Evolutionary conservation across 1,140 invertebrate species (phyloP).

Genomic region (Lethocerus indicus): DNA sequence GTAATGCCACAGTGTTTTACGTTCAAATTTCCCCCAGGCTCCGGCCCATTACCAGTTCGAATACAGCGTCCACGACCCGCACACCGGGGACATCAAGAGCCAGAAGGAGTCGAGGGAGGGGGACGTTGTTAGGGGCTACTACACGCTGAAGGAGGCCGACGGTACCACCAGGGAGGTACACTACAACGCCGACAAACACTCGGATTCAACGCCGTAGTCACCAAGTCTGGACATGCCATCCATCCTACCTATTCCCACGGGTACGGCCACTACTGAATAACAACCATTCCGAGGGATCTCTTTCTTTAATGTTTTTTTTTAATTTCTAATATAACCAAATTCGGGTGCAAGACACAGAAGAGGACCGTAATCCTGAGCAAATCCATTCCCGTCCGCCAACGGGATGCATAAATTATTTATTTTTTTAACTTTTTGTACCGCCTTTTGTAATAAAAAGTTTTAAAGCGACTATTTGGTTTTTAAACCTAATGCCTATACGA

Average conservation of each 20-base stretch:
- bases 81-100: conserved; percentile 30
- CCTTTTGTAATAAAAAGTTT: no score
- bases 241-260: not conserved
- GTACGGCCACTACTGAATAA: not conserved
- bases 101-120: conserved; percentile 25
- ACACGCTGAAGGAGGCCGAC: conserved; percentile 7
- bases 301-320: no score
- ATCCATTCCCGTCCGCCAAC: no score
- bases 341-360: no score
- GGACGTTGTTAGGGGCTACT: conserved; percentile 2
- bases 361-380: no score
- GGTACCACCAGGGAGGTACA: conserved; percentile 2
- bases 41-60: conserved; percentile 30
- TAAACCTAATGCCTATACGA: no score
- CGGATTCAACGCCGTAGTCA: conserved; percentile 3
- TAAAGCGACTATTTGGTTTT: no score
- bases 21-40: conserved; percentile 10
- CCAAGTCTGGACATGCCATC: not conserved
- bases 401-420: no score
- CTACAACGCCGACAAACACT: conserved; percentile 4
- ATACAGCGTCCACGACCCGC: conserved; percentile 33
- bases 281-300: no score
- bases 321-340: no score
- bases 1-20: not conserved
- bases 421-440: no score